Evolutionary conservation across 2,797 vertebrate genomes (phyloP), one percentile per base, ranked within the genome.

Genomic region (Notolabrus celidotus): DNA sequence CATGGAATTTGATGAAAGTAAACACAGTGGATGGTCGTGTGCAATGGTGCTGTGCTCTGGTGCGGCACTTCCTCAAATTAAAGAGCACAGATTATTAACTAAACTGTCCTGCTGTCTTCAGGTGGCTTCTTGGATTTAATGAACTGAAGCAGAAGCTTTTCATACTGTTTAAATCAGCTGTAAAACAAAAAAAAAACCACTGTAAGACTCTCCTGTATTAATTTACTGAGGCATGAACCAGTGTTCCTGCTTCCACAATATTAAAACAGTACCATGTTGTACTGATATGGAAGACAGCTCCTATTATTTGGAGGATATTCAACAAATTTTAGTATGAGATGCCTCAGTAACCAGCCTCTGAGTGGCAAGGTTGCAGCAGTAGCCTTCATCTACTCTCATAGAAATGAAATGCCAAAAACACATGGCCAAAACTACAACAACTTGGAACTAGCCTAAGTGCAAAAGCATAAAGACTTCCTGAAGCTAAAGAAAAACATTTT

Each of bases 1-100:
- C 49, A 42, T 17, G 14, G 11, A 33, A 25, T 65, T 36, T 54
- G n/a, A 38, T 66, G 17, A 55, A 38, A 22, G 41, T 38, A 46
- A 54, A 55, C 41, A 46, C 25, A 52, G 19, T 22, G 25, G 49
- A 53, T 19, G 2, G 27, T 14, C 6, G 4, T n/a, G 29, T 22
- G 5, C 33, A n/a, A 64, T 53, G 38, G 29, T 3, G 5, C 10
- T 43, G 47, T 2, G 14, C 60, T 31, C 17, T 33, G 25, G 17
- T 22, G 25, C 47, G 3, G 45, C 33, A 61, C 16, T 31, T 53
- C 46, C 19, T 52, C 38, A 53, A 53, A 23, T 53, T 29, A 54
- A 29, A 45, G 15, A 20, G 49, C 17, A 20, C 19, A 53, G 19
- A 34, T 64, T 43, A 43, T 22, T 27, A 43, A 9, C 15, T 23